A percentile compares a stretch with the other conserved stretches of the same genome.
Evolutionary conservation across 2,888 invertebrate genomes (phyloP).

Genomic region (Nipponacmea schrenckii): DNA sequence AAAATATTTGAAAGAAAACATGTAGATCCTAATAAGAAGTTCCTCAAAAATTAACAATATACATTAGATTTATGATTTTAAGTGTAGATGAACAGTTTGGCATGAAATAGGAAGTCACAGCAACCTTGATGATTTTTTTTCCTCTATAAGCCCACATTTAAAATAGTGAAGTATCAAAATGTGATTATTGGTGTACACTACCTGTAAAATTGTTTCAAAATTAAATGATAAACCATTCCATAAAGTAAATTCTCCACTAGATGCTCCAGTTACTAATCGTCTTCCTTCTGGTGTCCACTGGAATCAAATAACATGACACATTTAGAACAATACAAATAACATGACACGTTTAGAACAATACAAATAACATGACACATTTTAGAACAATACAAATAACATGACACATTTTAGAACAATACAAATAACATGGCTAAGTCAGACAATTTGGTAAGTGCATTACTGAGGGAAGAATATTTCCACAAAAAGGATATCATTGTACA

Average conservation of each 20-base stretch:
- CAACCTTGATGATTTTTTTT: too few relatives aligned
- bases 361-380: not conserved
- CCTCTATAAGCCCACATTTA: too few relatives aligned
- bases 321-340: not conserved
- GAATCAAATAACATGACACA: conserved; percentile 29
- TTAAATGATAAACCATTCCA: conserved; percentile 99
- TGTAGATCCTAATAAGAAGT: not conserved
- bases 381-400: not conserved
- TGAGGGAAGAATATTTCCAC: too few relatives aligned
- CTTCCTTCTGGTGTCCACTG: conserved; percentile 99
- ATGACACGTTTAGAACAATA: not conserved
- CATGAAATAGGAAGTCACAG: too few relatives aligned
- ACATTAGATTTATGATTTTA: too few relatives aligned
- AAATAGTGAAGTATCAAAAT: too few relatives aligned
- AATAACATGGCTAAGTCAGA: too few relatives aligned
- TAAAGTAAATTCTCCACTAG: conserved; percentile 98
- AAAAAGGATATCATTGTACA: too few relatives aligned
- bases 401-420: not conserved
- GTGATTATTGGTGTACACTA: conserved; percentile 60
- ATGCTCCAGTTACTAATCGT: conserved; percentile 96
- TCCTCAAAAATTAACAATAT: too few relatives aligned
- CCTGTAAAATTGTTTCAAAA: conserved; percentile 99
- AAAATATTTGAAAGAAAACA: not conserved
- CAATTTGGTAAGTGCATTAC: too few relatives aligned
- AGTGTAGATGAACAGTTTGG: too few relatives aligned